A percentile compares a stretch with the other conserved stretches of the same genome.
Evolutionary conservation across 1,140 invertebrate species (phyloP).

Genomic region (Hyles euphorbiae): DNA sequence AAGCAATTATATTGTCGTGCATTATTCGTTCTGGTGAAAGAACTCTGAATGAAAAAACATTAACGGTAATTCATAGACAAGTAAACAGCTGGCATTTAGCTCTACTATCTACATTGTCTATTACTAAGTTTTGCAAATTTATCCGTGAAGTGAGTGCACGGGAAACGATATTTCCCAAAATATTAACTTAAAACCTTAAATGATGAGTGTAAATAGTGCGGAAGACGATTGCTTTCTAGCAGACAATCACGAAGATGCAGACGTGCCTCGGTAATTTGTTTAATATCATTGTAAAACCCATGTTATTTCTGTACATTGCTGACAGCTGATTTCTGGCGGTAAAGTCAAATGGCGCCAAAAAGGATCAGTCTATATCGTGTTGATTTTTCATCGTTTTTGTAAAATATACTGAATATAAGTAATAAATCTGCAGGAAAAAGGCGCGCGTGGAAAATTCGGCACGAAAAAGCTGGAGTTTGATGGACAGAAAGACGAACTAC

Average conservation of each 20-base stretch:
- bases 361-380: slow-evolving; percentile 22
- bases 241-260: slow-evolving; percentile 30
- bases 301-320: slow-evolving; percentile 24
- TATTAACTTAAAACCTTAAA: slow-evolving; percentile 21
- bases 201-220: slow-evolving; percentile 40
- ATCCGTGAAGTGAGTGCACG: background rate
- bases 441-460: slow-evolving; percentile 38
- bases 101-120: slow-evolving; percentile 11
- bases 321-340: slow-evolving; percentile 67
- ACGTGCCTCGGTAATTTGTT: slow-evolving; percentile 47
- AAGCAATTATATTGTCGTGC: no score
- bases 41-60: no score
- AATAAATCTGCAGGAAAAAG: slow-evolving; percentile 42
- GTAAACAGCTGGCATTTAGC: no score
- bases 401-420: slow-evolving; percentile 19
- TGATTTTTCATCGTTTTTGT: slow-evolving; percentile 15
- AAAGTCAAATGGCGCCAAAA: slow-evolving; percentile 60
- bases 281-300: slow-evolving; percentile 10
- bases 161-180: background rate
- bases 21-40: no score
- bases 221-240: slow-evolving; percentile 34
- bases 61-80: no score
- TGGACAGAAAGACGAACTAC: slow-evolving; percentile 51
- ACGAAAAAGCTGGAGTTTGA: slow-evolving; percentile 60
- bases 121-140: slow-evolving; percentile 9